Percentiles rank a stretch among this genome's conserved stretches.
Evolutionary conservation across 2,113 vertebrate species (phyloP).

Genomic region (Gymnobelideus leadbeateri): DNA sequence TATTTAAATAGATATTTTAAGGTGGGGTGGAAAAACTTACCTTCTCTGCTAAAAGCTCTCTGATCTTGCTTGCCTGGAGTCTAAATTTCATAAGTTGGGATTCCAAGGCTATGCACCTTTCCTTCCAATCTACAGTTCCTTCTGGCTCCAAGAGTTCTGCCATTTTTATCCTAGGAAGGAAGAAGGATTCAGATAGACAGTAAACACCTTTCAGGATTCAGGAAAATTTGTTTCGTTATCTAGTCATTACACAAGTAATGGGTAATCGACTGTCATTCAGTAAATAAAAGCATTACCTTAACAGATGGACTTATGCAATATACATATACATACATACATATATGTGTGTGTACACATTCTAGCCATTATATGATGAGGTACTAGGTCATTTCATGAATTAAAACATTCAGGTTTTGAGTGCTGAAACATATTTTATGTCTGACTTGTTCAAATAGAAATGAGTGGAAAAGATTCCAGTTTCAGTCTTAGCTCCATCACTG

Average conservation of each 20-base stretch:
- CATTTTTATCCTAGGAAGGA: constrained; percentile 86
- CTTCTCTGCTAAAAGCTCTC: constrained; percentile 97
- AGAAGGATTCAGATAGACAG: constrained; percentile 55
- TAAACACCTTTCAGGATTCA: constrained; percentile 18
- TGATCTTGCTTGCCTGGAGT: constrained; percentile 96
- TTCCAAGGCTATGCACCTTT: constrained; percentile 94
- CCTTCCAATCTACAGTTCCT: constrained; percentile 93
- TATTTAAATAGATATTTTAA: neutral
- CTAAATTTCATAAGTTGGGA: constrained; percentile 96
- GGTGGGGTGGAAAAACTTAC: constrained; percentile 80
- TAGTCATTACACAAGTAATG: neutral
- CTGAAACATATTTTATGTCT: constrained; percentile 33
- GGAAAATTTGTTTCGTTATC: constrained; percentile 9
- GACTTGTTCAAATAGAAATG: constrained; percentile 13
- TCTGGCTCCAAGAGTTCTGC: constrained; percentile 90
- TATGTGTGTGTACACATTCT: neutral
- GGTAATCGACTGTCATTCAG: neutral
- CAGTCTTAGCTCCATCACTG: neutral
- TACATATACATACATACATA: neutral
- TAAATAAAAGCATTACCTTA: neutral
- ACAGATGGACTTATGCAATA: neutral
- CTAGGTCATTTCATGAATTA: neutral
- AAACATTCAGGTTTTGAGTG: constrained; percentile 33
- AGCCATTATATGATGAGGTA: constrained; percentile 4
- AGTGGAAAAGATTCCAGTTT: neutral